A percentile compares a stretch with the other conserved stretches of the same genome.
Conservation (phyloP, 2,113 vertebrate species). For the Macquaria ambigua region DNA sequence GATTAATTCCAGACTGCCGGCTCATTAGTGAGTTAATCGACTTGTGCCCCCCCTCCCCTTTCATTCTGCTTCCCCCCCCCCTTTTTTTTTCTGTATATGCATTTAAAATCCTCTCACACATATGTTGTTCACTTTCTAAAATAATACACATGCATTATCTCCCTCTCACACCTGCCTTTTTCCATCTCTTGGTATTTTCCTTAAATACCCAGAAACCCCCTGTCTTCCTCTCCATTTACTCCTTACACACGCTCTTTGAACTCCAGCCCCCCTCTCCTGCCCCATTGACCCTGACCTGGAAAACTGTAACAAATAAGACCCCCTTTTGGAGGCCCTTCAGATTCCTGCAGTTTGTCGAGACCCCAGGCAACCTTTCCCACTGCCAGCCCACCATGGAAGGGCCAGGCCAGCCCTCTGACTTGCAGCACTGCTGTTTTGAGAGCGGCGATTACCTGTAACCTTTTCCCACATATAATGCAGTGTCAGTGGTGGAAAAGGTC, state of each 20-base stretch:
- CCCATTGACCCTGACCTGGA: constrained; percentile 65
- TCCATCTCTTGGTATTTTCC: constrained; percentile 10
- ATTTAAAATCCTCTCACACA: constrained; percentile 5
- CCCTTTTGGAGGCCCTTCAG: constrained; percentile 61
- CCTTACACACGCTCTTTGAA: constrained; percentile 43
- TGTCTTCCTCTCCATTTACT: constrained; percentile 29
- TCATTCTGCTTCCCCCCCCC: constrained; percentile 4
- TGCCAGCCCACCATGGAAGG: constrained; percentile 57
- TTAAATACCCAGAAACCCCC: constrained; percentile 12
- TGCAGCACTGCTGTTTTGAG: background rate
- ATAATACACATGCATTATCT: constrained; percentile 43
- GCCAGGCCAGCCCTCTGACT: constrained; percentile 8
- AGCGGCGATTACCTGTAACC: constrained; percentile 28
- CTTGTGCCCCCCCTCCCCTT: constrained; percentile 47
- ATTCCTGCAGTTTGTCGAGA: constrained; percentile 61
- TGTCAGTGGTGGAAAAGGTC: background rate
- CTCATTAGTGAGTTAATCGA: constrained; percentile 87
- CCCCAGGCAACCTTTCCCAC: constrained; percentile 66
- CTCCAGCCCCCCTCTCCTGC: constrained; percentile 40
- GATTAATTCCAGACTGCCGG: constrained; percentile 86
- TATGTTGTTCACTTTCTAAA: constrained; percentile 57
- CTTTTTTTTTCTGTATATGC: background rate
- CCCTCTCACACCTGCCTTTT: background rate
- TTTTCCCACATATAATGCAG: constrained; percentile 16
- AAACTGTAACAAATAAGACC: constrained; percentile 70